Evolutionary conservation across 1,140 invertebrate genomes (phyloP).

Genomic region (Leptopilina clavipes): DNA sequence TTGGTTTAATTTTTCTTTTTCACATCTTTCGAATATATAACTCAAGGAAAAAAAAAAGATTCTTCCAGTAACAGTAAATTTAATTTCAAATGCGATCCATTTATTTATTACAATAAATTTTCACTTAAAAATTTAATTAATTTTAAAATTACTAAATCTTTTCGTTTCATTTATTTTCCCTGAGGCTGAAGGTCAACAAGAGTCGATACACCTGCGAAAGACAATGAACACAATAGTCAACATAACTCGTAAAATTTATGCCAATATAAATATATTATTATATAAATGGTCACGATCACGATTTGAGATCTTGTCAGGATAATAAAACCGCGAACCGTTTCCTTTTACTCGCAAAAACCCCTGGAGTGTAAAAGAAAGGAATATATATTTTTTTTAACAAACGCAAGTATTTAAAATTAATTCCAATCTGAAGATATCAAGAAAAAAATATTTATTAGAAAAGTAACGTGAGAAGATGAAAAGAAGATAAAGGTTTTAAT

Average conservation of each 20-base stretch:
- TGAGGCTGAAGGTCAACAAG: neutral
- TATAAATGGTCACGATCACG: neutral
- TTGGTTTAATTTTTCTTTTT: neutral
- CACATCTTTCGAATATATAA: too few species aligned
- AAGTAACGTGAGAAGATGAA: slow-evolving; percentile 1
- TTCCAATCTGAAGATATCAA: neutral
- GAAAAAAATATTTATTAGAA: neutral
- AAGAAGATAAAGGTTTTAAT: neutral
- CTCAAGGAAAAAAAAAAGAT: too few species aligned
- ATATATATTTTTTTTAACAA: neutral
- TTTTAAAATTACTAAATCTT: neutral
- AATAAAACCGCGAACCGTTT: neutral
- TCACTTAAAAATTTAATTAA: too few species aligned
- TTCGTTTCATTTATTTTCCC: neutral
- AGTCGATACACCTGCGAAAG: neutral
- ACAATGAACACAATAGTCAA: neutral
- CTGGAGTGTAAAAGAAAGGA: neutral
- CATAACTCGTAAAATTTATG: neutral
- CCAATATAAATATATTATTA: neutral
- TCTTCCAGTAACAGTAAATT: too few species aligned
- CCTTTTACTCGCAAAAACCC: neutral
- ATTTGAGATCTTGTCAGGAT: neutral
- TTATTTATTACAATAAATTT: too few species aligned
- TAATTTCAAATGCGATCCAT: too few species aligned
- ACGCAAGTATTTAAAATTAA: neutral